Evolutionary conservation across 2,888 invertebrate genomes (phyloP), one percentile per base, ranked within the genome.

Genomic region (Tenthredo mesomela): DNA sequence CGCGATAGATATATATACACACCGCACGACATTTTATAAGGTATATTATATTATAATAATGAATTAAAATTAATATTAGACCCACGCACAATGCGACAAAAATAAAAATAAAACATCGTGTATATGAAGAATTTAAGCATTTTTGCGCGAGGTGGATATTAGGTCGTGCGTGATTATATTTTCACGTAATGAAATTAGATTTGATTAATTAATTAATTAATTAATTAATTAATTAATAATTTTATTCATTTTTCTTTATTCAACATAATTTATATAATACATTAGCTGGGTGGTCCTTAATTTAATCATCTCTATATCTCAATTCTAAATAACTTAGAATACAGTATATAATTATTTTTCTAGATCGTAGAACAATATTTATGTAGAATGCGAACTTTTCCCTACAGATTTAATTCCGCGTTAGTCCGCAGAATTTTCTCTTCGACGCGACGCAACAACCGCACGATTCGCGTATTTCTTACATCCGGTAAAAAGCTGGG

Each of bases 21-120:
- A 33, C 29, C n/a, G 18, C n/a, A 40, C 33, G 4, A 40, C 2
- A 21, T 40, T 33, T 71, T 25, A 75, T 47, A 12, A 15, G 15
- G 15, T 54, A 21, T 54, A 80, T 61, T 54, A 21, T 54, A 80
- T 61, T 29, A 29, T 29, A 61, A 29, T 73, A 80, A 80, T 61
- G 80, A 80, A 80, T 80, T 61, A 40, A 80, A 61, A 80, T 80
- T 80, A 61, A 80, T 80, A 80, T 80, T 40, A 43, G n/a, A 80
- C 80, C 80, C 80, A 80, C 80, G 80, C 80, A 40, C 15, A 6
- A 10, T 18, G 50, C 33, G 47, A 47, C 29, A 15, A 12, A 54
- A 54, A 54, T 7, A n/a, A 47, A 15, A 47, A 47, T 10, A 47
- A 47, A 15, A 47, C 47, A 15, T 4, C 50, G 50, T 29, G 15